A percentile compares a stretch with the other conserved stretches of the same genome.
phyloP scores from a whole-genome alignment of 2,113 vertebrate genomes.

The Aptenodytes forsteri region DNA sequence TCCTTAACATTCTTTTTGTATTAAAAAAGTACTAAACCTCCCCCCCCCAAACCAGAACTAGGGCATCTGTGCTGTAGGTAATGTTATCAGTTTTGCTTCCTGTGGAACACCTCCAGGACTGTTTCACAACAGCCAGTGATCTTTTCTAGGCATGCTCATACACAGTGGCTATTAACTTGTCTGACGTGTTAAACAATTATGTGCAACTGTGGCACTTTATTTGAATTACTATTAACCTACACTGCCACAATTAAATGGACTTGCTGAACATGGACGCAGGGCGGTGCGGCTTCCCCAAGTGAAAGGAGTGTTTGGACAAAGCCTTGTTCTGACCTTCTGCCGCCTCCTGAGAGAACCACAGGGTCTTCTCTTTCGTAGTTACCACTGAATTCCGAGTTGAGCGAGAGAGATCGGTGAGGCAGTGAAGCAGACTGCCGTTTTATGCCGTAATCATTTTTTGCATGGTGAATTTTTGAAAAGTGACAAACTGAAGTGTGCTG shows the following conservation, averaged over 20 bases:
- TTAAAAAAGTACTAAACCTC: not conserved
- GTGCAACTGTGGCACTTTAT: not conserved
- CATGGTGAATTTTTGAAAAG: not conserved
- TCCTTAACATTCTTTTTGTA: not conserved
- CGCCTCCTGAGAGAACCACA: not conserved
- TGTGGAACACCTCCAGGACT: not conserved
- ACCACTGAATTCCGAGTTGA: no score
- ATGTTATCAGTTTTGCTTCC: not conserved
- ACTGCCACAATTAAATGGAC: no score
- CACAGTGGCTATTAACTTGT: not conserved
- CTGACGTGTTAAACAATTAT: not conserved
- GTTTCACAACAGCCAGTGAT: not conserved
- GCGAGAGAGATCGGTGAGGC: not conserved
- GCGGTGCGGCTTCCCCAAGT: not conserved
- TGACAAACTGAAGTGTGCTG: not conserved
- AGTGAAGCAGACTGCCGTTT: not conserved
- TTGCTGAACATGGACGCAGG: not conserved
- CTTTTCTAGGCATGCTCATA: not conserved
- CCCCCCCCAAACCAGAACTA: not conserved
- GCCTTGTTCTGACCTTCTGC: not conserved
- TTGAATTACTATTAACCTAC: not conserved
- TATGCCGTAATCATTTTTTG: not conserved
- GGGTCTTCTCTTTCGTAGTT: no score
- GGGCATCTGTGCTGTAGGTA: not conserved
- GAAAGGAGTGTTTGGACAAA: not conserved